Percentiles rank a stretch among this genome's conserved stretches.
These are phyloP conservation scores for Heteromyza rotundicornis DNA, from an alignment of 2,888 invertebrate species.

Conservation along the genomic window DNA sequence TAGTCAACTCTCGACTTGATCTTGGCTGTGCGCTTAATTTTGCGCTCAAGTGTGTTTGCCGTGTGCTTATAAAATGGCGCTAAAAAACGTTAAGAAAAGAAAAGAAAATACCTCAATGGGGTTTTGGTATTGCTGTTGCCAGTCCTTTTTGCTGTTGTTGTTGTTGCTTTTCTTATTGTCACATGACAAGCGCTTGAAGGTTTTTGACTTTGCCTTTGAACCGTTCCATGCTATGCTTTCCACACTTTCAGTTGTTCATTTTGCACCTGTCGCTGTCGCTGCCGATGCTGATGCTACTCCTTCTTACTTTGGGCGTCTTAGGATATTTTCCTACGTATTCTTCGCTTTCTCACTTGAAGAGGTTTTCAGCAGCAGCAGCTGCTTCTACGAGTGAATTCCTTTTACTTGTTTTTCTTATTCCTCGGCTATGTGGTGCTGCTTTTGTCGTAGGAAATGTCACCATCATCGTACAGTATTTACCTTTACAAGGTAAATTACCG, in stretches of 20 bases:
- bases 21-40: background rate
- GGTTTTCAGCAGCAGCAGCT: background rate
- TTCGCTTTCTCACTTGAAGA: no score
- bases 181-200: no score
- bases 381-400: background rate
- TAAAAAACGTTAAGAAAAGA: background rate
- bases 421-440: background rate
- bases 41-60: background rate
- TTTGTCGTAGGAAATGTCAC: background rate
- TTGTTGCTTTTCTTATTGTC: no score
- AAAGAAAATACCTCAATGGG: no score
- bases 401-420: no score
- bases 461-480: no score
- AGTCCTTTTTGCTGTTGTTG: no score
- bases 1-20: conserved; percentile 8
- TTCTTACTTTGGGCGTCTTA: background rate
- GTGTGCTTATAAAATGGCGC: background rate
- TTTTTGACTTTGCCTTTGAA: no score
- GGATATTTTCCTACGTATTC: no score
- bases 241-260: background rate
- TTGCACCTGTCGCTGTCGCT: background rate
- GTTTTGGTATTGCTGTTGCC: no score
- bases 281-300: background rate
- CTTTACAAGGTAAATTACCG: no score
- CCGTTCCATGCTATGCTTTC: background rate